Evolutionary conservation across 2,888 invertebrate genomes (phyloP).

Genomic region (Galeruca laticollis): DNA sequence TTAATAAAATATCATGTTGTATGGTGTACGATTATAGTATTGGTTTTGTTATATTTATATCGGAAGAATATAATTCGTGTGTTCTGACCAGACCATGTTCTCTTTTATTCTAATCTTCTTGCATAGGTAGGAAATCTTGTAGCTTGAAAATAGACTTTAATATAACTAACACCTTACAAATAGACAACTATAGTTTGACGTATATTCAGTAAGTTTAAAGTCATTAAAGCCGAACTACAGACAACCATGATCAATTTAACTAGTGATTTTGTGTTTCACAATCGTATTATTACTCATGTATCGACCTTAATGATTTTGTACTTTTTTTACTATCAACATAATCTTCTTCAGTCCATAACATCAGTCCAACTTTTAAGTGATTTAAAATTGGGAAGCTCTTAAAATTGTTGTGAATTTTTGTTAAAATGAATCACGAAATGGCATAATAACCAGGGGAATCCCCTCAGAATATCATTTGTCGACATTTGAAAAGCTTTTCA

Average conservation of each 20-base stretch:
- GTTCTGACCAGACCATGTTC: not conserved
- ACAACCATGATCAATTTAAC: conserved; percentile 4
- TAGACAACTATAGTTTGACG: conserved; percentile 29
- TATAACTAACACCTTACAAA: conserved; percentile 39
- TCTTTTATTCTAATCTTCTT: conserved; percentile 18
- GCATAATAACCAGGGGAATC: too few relatives aligned
- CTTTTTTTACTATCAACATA: not conserved
- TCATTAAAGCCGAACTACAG: conserved; percentile 16
- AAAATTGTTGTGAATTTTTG: too few relatives aligned
- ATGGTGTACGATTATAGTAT: not conserved
- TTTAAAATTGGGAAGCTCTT: not conserved
- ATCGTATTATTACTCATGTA: not conserved
- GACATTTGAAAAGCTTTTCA: not conserved
- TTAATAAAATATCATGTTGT: too few relatives aligned
- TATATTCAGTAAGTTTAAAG: conserved; percentile 6
- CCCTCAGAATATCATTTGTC: not conserved
- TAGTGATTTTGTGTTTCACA: not conserved
- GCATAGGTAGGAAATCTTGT: conserved; percentile 19
- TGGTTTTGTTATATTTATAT: not conserved
- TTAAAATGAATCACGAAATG: too few relatives aligned
- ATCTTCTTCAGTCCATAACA: not conserved
- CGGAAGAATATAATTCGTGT: too few relatives aligned
- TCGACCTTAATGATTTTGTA: conserved; percentile 3
- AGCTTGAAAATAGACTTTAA: conserved; percentile 39
- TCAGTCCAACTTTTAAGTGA: not conserved